Conservation (phyloP, 2,113 vertebrate species). For the Chinchilla lanigera region DNA sequence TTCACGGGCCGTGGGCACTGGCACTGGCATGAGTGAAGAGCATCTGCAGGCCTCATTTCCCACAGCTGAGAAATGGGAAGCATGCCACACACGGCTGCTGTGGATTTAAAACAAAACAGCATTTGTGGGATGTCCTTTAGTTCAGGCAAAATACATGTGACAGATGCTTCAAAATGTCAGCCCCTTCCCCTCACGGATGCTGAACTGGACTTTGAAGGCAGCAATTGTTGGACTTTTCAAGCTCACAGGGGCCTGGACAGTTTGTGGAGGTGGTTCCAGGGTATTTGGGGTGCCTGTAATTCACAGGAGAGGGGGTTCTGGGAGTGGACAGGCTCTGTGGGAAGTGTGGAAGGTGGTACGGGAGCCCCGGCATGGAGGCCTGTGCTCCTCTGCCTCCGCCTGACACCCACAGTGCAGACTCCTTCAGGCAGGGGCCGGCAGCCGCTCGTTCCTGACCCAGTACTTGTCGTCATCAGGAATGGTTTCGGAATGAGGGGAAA, state of each 20-base stretch:
- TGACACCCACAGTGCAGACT: background rate
- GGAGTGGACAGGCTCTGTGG: background rate
- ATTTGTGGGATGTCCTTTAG: fast-evolving
- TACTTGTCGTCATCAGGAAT: background rate
- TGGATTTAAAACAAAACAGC: background rate
- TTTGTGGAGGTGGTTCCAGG: background rate
- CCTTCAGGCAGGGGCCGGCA: no score
- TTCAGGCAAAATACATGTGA: background rate
- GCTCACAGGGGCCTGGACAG: background rate
- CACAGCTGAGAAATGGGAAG: background rate
- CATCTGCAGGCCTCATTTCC: background rate
- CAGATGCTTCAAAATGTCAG: fast-evolving
- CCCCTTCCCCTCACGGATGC: fast-evolving
- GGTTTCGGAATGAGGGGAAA: background rate
- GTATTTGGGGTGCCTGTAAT: background rate
- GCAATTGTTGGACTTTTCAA: no score
- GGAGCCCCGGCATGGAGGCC: background rate
- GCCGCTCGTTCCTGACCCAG: background rate
- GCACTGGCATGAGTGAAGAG: fast-evolving
- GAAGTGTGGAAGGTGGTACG: background rate
- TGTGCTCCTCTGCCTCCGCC: background rate
- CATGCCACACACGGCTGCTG: background rate
- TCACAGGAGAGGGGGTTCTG: background rate
- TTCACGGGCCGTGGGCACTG: fast-evolving
- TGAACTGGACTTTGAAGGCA: no score